Evolutionary conservation across 2,888 invertebrate species (phyloP).

Genomic region (Leistus spinibarbis): DNA sequence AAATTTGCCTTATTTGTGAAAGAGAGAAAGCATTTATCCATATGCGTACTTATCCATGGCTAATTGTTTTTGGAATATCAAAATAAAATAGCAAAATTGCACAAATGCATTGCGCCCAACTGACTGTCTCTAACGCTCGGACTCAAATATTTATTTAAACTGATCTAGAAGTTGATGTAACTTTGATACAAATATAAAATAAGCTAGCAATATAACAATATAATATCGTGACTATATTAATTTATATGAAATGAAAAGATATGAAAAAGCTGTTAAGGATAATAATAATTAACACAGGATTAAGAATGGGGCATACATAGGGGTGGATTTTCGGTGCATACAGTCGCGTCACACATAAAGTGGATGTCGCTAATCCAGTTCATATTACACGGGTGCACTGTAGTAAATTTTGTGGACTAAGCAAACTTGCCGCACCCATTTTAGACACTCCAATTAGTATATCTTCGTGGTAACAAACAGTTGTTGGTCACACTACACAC

Average conservation of each 20-base stretch:
- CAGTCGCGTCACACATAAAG: not conserved
- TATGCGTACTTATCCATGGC: too few relatives aligned
- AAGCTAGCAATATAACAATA: too few relatives aligned
- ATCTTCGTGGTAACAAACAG: slow-evolving; percentile 37
- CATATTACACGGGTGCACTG: not conserved
- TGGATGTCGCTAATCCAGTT: not conserved
- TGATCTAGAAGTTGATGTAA: too few relatives aligned
- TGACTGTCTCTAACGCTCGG: too few relatives aligned
- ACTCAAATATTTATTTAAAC: too few relatives aligned
- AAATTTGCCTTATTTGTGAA: too few relatives aligned
- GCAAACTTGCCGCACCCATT: slow-evolving; percentile 7
- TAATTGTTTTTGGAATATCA: too few relatives aligned
- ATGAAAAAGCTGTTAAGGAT: not conserved
- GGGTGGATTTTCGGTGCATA: not conserved
- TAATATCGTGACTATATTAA: too few relatives aligned
- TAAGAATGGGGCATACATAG: not conserved
- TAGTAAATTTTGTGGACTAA: not conserved
- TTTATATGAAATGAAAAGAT: not conserved
- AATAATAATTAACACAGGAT: not conserved
- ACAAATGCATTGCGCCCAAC: too few relatives aligned
- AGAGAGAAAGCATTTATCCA: too few relatives aligned
- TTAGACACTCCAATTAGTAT: slow-evolving; percentile 36
- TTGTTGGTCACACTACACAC: slow-evolving; percentile 4
- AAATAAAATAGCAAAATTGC: too few relatives aligned
- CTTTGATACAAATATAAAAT: too few relatives aligned